Percentiles rank a stretch among this genome's conserved stretches.
phyloP scores from a whole-genome alignment of 2,797 vertebrate species.

The Sternarchorhynchus goeldii region DNA sequence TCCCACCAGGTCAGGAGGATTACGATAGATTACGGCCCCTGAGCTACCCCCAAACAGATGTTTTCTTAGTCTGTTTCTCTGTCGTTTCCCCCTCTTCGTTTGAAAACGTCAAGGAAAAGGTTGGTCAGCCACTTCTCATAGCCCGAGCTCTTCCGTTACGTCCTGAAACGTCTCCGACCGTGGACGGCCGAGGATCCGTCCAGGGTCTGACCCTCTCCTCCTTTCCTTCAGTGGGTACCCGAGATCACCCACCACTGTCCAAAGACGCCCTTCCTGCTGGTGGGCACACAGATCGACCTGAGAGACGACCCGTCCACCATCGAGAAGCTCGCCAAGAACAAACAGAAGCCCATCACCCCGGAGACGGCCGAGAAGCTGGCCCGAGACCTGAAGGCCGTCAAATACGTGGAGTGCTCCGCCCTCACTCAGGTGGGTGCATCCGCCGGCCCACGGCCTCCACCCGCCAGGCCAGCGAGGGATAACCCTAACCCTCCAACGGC shows the following conservation, averaged over 20 bases:
- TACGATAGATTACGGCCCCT: slow-evolving; percentile 82
- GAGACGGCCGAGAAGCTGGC: slow-evolving; percentile 82
- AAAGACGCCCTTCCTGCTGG: slow-evolving; percentile 84
- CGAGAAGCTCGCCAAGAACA: slow-evolving; percentile 84
- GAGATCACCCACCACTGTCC: slow-evolving; percentile 86
- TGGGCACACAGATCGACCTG: slow-evolving; percentile 83
- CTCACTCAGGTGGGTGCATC: slow-evolving; percentile 75
- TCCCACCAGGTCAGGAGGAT: slow-evolving; percentile 79
- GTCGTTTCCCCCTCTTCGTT: slow-evolving; percentile 83
- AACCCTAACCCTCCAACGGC: no score
- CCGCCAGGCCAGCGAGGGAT: no score
- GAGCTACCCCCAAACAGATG: slow-evolving; percentile 83
- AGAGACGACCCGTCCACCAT: slow-evolving; percentile 81
- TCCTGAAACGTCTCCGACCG: no score
- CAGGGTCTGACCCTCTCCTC: not conserved
- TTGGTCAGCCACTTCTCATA: slow-evolving; percentile 38
- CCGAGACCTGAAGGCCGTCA: slow-evolving; percentile 81
- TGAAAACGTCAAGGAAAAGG: slow-evolving; percentile 87
- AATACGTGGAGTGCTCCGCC: slow-evolving; percentile 83
- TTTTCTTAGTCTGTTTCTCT: slow-evolving; percentile 83
- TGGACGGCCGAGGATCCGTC: not conserved
- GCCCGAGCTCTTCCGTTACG: no score
- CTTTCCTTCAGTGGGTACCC: slow-evolving; percentile 75
- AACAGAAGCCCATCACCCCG: slow-evolving; percentile 81
- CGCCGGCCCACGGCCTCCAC: no score